Evolutionary conservation across 2,113 vertebrate species (phyloP).

Genomic region (Desmodus rotundus): DNA sequence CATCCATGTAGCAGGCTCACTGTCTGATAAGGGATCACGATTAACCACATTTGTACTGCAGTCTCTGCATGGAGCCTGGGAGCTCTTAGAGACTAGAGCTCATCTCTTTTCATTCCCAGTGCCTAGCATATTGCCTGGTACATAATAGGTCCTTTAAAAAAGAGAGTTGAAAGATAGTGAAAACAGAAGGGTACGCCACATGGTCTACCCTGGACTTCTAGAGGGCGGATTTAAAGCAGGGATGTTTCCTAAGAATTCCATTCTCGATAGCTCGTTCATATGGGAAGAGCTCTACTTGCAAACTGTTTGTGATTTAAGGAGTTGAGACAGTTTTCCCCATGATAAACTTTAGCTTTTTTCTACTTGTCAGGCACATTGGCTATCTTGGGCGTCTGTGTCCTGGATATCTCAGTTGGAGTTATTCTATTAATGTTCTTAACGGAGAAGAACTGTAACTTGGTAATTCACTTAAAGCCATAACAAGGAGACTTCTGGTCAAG

Average conservation of each 20-base stretch:
- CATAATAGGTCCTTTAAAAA: neutral
- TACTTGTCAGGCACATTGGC: neutral
- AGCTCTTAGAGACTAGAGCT: neutral
- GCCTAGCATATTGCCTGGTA: neutral
- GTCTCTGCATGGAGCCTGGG: neutral
- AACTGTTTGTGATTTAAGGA: neutral
- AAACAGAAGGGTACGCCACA: neutral
- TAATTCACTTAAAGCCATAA: constrained; percentile 58
- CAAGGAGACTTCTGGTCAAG: neutral
- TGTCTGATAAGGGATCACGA: neutral
- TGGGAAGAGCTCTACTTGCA: neutral
- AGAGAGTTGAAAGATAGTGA: neutral
- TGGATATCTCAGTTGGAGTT: constrained; percentile 36
- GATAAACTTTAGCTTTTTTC: neutral
- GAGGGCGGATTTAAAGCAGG: neutral
- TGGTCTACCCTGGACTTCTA: neutral
- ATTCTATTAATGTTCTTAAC: neutral
- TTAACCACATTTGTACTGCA: neutral
- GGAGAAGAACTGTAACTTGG: neutral
- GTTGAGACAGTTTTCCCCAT: neutral
- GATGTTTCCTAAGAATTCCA: neutral
- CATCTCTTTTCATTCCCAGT: neutral
- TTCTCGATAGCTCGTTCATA: neutral
- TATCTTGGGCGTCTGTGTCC: neutral
- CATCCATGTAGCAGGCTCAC: neutral